Conservation (phyloP, 2,113 vertebrate species). For the Saimiri boliviensis region DNA sequence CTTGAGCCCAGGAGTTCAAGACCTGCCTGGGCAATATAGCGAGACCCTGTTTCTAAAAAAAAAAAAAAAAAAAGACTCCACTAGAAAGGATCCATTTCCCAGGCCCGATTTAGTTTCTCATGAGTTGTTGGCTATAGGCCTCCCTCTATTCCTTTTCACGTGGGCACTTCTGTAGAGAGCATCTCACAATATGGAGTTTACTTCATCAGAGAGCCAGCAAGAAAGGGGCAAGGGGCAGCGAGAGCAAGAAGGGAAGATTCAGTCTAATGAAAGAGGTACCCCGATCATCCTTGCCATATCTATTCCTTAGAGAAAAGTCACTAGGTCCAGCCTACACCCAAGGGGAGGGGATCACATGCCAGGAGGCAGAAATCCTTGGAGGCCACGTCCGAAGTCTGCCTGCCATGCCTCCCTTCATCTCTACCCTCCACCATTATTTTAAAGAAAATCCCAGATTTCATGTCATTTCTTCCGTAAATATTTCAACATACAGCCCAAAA, state of each 20-base stretch:
- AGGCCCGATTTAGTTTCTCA: neutral
- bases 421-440: neutral
- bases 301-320: neutral
- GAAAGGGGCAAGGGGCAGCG: neutral
- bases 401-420: neutral
- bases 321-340: neutral
- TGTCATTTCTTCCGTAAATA: neutral
- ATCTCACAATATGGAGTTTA: neutral
- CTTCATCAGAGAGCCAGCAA: neutral
- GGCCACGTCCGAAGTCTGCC: neutral
- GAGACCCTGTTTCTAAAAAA: too few species aligned
- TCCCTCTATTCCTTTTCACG: neutral
- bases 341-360: neutral
- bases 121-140: neutral
- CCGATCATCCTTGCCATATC: neutral
- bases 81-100: neutral
- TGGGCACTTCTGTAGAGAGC: neutral
- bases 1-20: too few species aligned
- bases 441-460: neutral
- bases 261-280: neutral
- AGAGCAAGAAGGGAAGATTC: neutral
- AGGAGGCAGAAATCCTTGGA: neutral
- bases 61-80: neutral
- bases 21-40: too few species aligned
- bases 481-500: neutral